These are phyloP conservation scores for Ptychoptera albimana DNA, from an alignment of 2,888 invertebrate genomes.

Conservation along the genomic window DNA sequence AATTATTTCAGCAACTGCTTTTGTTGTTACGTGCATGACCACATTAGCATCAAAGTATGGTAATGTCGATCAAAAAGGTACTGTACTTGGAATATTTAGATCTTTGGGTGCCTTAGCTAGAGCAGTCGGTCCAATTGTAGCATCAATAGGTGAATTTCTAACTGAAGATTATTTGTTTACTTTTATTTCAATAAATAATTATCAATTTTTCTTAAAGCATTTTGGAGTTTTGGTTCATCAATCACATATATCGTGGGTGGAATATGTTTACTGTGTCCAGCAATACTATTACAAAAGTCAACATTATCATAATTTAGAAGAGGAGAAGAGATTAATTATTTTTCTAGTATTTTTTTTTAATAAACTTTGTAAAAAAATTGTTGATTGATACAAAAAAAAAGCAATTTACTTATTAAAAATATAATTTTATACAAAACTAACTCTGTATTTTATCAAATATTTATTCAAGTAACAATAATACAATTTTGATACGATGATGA, in stretches of 20 bases:
- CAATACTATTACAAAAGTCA: conserved; percentile 39
- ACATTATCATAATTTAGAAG: conserved; percentile 5
- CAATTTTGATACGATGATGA: too few relatives aligned
- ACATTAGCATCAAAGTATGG: conserved; percentile 79
- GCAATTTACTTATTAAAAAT: too few relatives aligned
- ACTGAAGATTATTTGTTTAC: conserved; percentile 1
- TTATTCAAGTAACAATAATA: too few relatives aligned
- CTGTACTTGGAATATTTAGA: conserved; percentile 83
- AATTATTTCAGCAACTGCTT: conserved; percentile 53
- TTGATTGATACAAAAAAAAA: too few relatives aligned
- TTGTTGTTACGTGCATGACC: conserved; percentile 91
- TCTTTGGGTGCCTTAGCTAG: conserved; percentile 89
- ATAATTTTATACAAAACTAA: too few relatives aligned
- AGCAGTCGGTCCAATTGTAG: conserved; percentile 78
- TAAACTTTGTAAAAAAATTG: too few relatives aligned
- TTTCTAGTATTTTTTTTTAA: too few relatives aligned
- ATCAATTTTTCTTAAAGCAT: conserved; percentile 39
- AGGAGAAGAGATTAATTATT: background rate
- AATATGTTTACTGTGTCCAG: conserved; percentile 57
- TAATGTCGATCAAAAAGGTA: conserved; percentile 71
- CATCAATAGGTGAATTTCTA: conserved; percentile 57
- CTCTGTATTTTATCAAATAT: too few relatives aligned
- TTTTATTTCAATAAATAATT: background rate
- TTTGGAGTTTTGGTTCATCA: conserved; percentile 80
- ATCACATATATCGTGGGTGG: conserved; percentile 72